phyloP scores from a whole-genome alignment of 2,113 vertebrate species.

The Oenanthe melanoleuca region DNA sequence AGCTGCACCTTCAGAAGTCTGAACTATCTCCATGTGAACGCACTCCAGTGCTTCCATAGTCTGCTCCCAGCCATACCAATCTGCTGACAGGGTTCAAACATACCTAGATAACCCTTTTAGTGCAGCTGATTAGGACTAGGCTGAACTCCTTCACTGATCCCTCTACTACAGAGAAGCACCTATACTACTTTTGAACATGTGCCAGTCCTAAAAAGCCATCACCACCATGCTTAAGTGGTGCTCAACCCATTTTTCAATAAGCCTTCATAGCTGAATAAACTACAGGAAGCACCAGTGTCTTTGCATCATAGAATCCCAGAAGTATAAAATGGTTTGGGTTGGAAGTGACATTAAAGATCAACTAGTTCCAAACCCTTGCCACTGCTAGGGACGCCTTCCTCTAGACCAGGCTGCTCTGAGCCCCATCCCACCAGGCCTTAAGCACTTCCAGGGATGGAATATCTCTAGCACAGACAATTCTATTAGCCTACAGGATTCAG shows the following conservation, averaged over 20 bases:
- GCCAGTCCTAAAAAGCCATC: background rate
- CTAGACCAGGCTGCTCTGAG: background rate
- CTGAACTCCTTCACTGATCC: background rate
- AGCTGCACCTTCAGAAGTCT: background rate
- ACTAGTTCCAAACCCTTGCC: background rate
- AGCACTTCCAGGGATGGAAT: background rate
- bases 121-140: background rate
- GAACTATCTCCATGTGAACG: background rate
- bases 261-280: background rate
- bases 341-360: background rate
- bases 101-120: background rate
- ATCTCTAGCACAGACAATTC: background rate
- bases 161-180: background rate
- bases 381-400: background rate
- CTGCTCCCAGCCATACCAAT: background rate
- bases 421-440: background rate
- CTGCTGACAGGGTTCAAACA: background rate
- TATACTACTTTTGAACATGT: background rate
- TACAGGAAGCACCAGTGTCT: background rate
- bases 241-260: background rate
- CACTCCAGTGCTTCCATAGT: background rate
- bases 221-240: background rate
- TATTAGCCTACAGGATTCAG: background rate
- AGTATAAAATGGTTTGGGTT: background rate
- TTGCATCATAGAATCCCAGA: background rate